Percentiles rank a stretch among this genome's conserved stretches.
Evolutionary conservation across 2,797 vertebrate genomes (phyloP).

Genomic region (Erithacus rubecula): DNA sequence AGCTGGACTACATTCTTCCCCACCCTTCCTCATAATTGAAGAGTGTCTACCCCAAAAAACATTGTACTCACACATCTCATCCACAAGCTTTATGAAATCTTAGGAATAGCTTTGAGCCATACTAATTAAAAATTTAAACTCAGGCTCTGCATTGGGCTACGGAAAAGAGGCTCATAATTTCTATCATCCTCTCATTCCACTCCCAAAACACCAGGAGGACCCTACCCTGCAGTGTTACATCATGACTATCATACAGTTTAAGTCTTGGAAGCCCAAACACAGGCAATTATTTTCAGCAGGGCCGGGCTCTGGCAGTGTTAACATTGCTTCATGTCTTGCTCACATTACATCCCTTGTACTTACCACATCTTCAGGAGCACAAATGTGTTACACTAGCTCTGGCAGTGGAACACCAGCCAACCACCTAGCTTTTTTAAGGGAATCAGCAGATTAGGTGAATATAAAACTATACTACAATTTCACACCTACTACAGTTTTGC

Average conservation of each 20-base stretch:
- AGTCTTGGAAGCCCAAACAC: neutral
- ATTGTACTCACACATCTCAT: neutral
- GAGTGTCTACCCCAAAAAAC: neutral
- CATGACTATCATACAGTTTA: neutral
- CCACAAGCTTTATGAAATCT: neutral
- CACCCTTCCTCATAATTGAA: neutral
- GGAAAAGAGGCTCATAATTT: neutral
- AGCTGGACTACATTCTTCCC: neutral
- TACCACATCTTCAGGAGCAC: neutral
- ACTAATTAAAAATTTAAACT: neutral
- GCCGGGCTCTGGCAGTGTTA: neutral
- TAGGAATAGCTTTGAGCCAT: neutral
- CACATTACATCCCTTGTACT: neutral
- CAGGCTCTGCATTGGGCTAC: neutral
- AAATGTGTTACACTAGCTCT: neutral
- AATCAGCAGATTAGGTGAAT: neutral
- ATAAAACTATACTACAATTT: neutral
- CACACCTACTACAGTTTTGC: neutral
- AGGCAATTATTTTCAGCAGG: neutral
- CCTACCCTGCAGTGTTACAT: fast-evolving
- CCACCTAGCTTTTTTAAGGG: neutral
- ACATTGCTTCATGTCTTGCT: neutral
- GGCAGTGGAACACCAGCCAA: neutral
- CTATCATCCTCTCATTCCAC: neutral
- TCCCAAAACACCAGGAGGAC: neutral